Evolutionary conservation across 2,113 vertebrate species (phyloP).

Genomic region (Nibea albiflora): DNA sequence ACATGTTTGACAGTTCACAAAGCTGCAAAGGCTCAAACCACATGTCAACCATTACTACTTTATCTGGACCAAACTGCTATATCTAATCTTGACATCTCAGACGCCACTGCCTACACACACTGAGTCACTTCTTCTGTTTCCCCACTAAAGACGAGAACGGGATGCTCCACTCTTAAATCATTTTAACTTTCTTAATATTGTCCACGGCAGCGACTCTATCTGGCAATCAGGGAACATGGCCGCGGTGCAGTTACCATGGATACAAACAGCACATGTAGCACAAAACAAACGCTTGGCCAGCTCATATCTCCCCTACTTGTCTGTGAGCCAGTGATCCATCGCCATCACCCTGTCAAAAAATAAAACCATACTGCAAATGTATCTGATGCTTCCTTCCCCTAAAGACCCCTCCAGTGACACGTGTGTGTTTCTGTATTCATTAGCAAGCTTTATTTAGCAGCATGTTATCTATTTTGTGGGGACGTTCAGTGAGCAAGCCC

Average conservation of each 20-base stretch:
- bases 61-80: background rate
- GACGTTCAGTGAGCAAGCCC: background rate
- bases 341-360: constrained; percentile 77
- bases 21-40: background rate
- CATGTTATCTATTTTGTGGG: constrained; percentile 44
- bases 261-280: constrained; percentile 80
- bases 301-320: constrained; percentile 77
- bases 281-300: constrained; percentile 69
- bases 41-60: background rate
- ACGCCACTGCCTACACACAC: background rate
- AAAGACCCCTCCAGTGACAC: constrained; percentile 42
- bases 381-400: constrained; percentile 53
- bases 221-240: constrained; percentile 64
- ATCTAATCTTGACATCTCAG: constrained; percentile 27
- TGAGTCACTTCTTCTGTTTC: constrained; percentile 30
- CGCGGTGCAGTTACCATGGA: constrained; percentile 80
- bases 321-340: constrained; percentile 72
- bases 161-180: constrained; percentile 48
- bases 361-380: constrained; percentile 72
- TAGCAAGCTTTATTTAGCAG: constrained; percentile 69
- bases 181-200: constrained; percentile 49
- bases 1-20: background rate
- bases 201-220: constrained; percentile 61
- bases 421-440: constrained; percentile 55
- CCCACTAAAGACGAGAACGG: constrained; percentile 1